These are phyloP conservation scores for Acanthosepion lycidas DNA, from an alignment of 2,888 invertebrate genomes.

Conservation along the genomic window DNA sequence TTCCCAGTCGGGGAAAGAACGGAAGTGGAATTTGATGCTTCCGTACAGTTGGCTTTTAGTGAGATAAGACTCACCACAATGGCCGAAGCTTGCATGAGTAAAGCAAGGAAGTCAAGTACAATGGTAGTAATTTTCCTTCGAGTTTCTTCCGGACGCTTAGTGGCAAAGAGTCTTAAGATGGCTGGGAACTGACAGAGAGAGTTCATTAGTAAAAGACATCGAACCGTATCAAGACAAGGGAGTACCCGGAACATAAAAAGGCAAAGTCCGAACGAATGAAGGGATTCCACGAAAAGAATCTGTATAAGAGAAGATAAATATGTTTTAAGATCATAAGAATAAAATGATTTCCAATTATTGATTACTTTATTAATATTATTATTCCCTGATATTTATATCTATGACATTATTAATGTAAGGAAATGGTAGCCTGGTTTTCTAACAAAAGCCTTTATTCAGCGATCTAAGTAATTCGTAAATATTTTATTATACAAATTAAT, in stretches of 20 bases:
- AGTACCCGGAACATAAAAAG: conserved; percentile 67
- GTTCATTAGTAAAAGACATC: conserved; percentile 67
- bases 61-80: conserved; percentile 63
- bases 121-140: conserved; percentile 60
- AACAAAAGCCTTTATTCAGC: too few relatives aligned
- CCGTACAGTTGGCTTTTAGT: conserved; percentile 56
- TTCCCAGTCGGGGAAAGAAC: not conserved
- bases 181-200: conserved; percentile 65
- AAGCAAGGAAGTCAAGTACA: conserved; percentile 64
- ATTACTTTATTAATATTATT: too few relatives aligned
- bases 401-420: too few relatives aligned
- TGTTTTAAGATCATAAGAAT: conserved; percentile 5
- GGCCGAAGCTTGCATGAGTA: conserved; percentile 67
- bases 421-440: too few relatives aligned
- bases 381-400: too few relatives aligned
- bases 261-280: conserved; percentile 64
- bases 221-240: conserved; percentile 67
- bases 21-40: not conserved
- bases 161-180: conserved; percentile 65
- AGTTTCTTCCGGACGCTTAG: conserved; percentile 61
- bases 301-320: conserved; percentile 77
- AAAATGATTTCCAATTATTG: not conserved
- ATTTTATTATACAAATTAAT: too few relatives aligned
- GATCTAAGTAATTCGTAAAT: too few relatives aligned
- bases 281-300: conserved; percentile 56